Percentiles rank a stretch among this genome's conserved stretches.
These are phyloP conservation scores for Acropora yongei DNA, from an alignment of 64 coral and sea anemone genomes.

Conservation along the genomic window DNA sequence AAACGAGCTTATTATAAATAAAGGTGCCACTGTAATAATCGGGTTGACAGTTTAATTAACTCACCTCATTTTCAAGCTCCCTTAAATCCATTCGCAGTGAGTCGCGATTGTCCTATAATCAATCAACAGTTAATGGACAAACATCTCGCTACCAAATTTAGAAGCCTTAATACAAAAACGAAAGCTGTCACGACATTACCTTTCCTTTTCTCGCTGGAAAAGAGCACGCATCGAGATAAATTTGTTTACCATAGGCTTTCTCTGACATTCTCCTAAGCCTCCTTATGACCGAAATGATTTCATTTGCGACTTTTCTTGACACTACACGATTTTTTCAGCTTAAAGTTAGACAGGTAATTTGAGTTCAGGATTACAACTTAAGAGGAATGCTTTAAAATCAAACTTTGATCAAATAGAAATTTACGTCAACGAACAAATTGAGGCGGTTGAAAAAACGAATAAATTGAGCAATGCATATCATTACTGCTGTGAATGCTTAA, in stretches of 20 bases:
- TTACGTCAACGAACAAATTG: background rate
- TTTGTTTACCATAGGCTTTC: conserved; percentile 16
- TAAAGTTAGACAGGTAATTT: too few species aligned
- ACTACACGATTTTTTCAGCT: background rate
- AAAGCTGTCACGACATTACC: background rate
- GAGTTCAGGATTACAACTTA: background rate
- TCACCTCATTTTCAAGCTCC: conserved; percentile 84
- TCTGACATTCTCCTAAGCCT: conserved; percentile 43
- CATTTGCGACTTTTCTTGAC: background rate
- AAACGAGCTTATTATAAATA: background rate
- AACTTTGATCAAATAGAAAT: background rate
- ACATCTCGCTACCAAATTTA: background rate
- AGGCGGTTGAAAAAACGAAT: conserved; percentile 28
- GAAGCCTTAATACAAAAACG: background rate
- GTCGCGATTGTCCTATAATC: conserved; percentile 63
- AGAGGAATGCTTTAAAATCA: background rate
- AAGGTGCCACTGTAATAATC: background rate
- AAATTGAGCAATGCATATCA: conserved; percentile 4
- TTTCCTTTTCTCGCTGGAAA: conserved; percentile 21
- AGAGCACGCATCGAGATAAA: background rate
- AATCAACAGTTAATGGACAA: background rate
- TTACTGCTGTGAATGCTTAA: background rate
- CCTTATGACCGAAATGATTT: background rate
- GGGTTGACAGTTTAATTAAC: background rate
- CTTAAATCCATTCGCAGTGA: conserved; percentile 78